A percentile compares a stretch with the other conserved stretches of the same genome.
phyloP scores from a whole-genome alignment of 2,888 invertebrate genomes.

The Clanis bilineata region DNA sequence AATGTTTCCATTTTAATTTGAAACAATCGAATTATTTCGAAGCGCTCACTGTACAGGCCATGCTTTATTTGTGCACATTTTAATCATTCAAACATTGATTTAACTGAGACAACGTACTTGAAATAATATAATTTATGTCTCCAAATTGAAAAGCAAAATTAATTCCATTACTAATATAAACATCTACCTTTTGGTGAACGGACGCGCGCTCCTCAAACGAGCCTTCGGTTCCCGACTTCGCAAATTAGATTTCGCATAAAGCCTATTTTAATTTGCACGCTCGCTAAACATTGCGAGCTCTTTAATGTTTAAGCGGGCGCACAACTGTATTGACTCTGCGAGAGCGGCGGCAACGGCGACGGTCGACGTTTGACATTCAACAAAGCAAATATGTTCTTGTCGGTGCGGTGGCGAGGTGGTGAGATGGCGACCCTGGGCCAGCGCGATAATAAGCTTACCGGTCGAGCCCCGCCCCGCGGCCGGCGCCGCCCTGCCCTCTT shows the following conservation, averaged over 20 bases:
- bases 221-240: conserved; percentile 65
- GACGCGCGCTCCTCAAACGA: conserved; percentile 59
- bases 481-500: conserved; percentile 55
- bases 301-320: conserved; percentile 76
- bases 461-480: conserved; percentile 45
- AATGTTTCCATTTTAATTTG: not conserved
- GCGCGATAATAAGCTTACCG: conserved; percentile 76
- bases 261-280: conserved; percentile 80
- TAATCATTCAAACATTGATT: conserved; percentile 10
- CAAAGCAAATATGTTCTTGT: conserved; percentile 75
- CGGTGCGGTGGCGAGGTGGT: conserved; percentile 39
- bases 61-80: not conserved
- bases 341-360: conserved; percentile 44
- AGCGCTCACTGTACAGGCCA: not conserved
- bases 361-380: conserved; percentile 66
- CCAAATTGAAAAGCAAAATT: conserved; percentile 67
- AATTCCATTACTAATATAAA: conserved; percentile 77
- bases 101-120: not conserved
- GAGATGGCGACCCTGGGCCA: conserved; percentile 31
- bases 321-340: conserved; percentile 60
- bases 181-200: conserved; percentile 59
- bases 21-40: not conserved
- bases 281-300: conserved; percentile 75
- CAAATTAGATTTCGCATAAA: conserved; percentile 81
- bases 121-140: conserved; percentile 47